Percentiles rank a stretch among this genome's conserved stretches.
These are phyloP conservation scores for Seriola rivoliana DNA, from an alignment of 2,113 vertebrate species.

Conservation along the genomic window DNA sequence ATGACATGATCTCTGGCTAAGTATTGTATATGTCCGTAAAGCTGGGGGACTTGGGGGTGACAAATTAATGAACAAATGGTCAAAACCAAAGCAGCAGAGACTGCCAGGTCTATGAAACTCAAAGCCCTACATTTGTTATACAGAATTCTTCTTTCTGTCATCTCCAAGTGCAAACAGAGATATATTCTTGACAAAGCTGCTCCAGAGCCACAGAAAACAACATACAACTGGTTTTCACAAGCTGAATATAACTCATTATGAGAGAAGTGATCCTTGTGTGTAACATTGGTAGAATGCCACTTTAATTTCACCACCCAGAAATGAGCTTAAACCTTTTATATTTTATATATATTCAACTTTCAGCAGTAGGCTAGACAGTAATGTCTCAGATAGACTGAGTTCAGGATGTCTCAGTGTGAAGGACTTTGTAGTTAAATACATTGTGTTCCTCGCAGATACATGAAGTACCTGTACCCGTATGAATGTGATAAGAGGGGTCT, in stretches of 20 bases:
- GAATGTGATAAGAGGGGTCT: constrained; percentile 96
- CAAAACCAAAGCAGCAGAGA: not conserved
- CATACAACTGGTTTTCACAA: not conserved
- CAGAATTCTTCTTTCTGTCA: not conserved
- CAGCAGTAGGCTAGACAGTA: not conserved
- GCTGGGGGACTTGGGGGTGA: too few relatives aligned
- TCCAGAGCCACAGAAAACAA: not conserved
- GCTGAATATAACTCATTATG: not conserved
- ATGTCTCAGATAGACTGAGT: not conserved
- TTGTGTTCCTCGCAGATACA: constrained; percentile 87
- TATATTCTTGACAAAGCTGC: not conserved
- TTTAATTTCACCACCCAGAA: not conserved
- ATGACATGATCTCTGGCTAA: too few relatives aligned
- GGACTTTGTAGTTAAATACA: too few relatives aligned
- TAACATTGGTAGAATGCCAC: too few relatives aligned
- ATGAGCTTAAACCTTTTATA: not conserved
- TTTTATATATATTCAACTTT: not conserved
- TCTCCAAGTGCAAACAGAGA: not conserved
- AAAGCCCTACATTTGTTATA: not conserved
- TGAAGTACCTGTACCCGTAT: constrained; percentile 99
- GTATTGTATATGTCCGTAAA: too few relatives aligned
- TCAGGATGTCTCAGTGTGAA: not conserved
- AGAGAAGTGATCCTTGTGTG: not conserved
- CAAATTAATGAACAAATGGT: not conserved
- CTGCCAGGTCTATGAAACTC: not conserved